phyloP scores from a whole-genome alignment of 2,888 invertebrate species.

The Autographa pulchrina region DNA sequence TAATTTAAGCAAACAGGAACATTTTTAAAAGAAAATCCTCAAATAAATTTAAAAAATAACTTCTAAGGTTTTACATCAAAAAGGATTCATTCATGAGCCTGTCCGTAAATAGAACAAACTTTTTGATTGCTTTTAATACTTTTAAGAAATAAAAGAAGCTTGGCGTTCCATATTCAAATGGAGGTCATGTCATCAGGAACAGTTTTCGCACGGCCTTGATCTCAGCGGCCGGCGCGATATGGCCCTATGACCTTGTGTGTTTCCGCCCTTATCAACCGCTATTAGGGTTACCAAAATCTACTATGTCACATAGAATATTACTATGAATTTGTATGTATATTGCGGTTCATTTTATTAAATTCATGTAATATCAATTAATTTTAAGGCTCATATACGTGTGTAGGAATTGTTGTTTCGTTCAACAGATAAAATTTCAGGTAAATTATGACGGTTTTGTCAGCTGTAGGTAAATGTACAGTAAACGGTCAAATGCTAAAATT shows the following conservation, averaged over 20 bases:
- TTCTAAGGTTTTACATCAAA: background rate
- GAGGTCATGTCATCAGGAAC: constrained; percentile 4
- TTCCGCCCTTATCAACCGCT: constrained; percentile 68
- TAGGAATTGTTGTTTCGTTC: background rate
- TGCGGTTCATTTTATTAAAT: background rate
- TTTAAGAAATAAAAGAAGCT: background rate
- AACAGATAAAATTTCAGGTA: no score
- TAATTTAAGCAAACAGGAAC: background rate
- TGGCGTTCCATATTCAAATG: background rate
- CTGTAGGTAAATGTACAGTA: no score
- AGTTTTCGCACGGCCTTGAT: constrained; percentile 57
- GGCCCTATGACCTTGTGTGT: constrained; percentile 60
- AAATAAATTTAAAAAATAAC: background rate
- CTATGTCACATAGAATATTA: background rate
- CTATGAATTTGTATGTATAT: background rate
- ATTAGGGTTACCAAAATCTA: constrained; percentile 2
- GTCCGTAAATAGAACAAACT: background rate
- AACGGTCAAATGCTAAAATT: no score
- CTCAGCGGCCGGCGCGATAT: constrained; percentile 48
- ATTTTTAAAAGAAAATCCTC: background rate
- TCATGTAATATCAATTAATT: background rate
- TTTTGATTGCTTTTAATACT: background rate
- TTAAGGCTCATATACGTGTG: background rate
- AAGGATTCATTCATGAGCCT: background rate
- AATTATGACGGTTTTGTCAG: no score